Evolutionary conservation across 1,140 invertebrate species (phyloP).

Genomic region (Drosophila nasuta): DNA sequence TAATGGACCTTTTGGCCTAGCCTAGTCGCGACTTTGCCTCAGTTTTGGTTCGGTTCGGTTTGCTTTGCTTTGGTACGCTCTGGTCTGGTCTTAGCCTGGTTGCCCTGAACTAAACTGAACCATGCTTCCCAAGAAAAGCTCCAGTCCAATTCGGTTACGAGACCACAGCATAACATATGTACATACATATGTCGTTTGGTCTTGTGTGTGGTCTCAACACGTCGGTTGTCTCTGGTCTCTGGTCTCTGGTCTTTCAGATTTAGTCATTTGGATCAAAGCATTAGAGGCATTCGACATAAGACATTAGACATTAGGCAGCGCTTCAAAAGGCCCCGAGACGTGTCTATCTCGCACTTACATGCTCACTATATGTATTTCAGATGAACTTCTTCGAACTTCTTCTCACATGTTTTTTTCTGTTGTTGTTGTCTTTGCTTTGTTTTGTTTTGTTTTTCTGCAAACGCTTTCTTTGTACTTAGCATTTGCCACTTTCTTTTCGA

Average conservation of each 20-base stretch:
- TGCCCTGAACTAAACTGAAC: slow-evolving; percentile 1
- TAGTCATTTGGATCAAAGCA: slow-evolving; percentile 45
- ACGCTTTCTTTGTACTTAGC: slow-evolving; percentile 43
- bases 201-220: slow-evolving; percentile 35
- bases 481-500: slow-evolving; percentile 43
- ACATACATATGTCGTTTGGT: not conserved
- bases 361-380: slow-evolving; percentile 22
- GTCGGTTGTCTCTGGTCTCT: slow-evolving; percentile 21
- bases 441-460: slow-evolving; percentile 31
- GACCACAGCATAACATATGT: too few species aligned
- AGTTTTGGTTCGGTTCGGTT: not conserved
- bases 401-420: not conserved
- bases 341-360: too few species aligned
- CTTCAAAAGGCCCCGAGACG: slow-evolving; percentile 18
- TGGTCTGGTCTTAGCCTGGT: not conserved
- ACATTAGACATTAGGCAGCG: slow-evolving; percentile 20
- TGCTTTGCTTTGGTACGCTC: not conserved
- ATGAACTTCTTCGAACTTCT: slow-evolving; percentile 24
- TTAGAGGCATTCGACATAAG: not conserved
- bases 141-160: not conserved
- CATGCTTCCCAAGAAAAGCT: slow-evolving; percentile 40
- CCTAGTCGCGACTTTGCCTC: not conserved
- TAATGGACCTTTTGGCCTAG: slow-evolving; percentile 47
- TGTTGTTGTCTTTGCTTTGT: not conserved
- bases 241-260: slow-evolving; percentile 36